Conservation (phyloP, 2,113 vertebrate genomes). For the Triplophysa rosa region DNA sequence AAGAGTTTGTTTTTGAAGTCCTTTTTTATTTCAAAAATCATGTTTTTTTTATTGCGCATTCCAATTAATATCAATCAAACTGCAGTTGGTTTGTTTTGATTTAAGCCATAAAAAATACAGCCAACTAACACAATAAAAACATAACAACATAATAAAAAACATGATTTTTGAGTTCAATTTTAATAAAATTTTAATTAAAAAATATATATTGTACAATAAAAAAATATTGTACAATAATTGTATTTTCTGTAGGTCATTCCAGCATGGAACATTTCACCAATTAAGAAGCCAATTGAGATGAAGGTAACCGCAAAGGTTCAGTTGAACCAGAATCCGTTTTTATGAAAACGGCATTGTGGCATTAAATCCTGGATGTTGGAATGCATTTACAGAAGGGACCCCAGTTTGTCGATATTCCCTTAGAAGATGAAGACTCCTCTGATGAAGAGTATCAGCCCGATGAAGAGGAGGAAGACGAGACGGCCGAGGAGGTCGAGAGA, state of each 20-base stretch:
- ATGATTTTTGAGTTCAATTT: no score
- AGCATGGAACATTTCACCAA: conserved; percentile 94
- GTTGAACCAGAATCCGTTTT: background rate
- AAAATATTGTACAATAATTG: no score
- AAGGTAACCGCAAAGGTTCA: conserved; percentile 66
- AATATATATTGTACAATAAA: no score
- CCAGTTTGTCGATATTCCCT: conserved; percentile 93
- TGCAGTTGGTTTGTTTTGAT: no score
- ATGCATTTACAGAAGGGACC: conserved; percentile 72
- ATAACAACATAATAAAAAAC: no score
- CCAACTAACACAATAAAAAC: no score
- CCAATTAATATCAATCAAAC: no score
- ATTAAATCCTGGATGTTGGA: background rate
- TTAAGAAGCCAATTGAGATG: conserved; percentile 84
- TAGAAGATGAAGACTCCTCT: conserved; percentile 95
- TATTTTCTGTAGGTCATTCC: conserved; percentile 84
- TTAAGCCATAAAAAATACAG: no score
- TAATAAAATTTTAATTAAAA: no score
- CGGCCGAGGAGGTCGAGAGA: conserved; percentile 79
- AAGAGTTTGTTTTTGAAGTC: no score
- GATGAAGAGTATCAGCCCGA: conserved; percentile 95
- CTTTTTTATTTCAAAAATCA: no score
- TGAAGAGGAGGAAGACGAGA: conserved; percentile 95
- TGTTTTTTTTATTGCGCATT: no score
- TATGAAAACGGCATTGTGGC: background rate